Percentiles rank a stretch among this genome's conserved stretches.
Conservation (phyloP, 2,113 vertebrate species). For the Dicentrarchus labrax region DNA sequence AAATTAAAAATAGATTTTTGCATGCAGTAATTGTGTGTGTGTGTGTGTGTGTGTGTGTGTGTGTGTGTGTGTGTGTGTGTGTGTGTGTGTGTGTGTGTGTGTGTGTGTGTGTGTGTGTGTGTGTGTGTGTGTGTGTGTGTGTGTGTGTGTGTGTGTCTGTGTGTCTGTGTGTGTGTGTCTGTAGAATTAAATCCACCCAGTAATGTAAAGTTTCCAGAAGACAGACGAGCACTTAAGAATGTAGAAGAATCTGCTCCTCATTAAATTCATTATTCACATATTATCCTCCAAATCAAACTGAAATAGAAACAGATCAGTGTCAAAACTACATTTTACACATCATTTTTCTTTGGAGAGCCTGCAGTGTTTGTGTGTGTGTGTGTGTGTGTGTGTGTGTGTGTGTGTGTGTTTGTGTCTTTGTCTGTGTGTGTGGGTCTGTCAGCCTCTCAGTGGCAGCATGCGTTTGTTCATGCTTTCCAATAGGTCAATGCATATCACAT, state of each 20-base stretch:
- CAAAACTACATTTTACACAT: conserved; percentile 4
- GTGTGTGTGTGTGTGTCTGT: too few relatives aligned
- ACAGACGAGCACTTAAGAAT: conserved; percentile 33
- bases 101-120: not conserved
- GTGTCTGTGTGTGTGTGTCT: too few relatives aligned
- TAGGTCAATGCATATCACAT: conserved; percentile 60
- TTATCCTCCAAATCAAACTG: not conserved
- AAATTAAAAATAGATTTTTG: conserved; percentile 81
- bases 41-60: not conserved
- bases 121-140: not conserved
- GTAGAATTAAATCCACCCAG: conserved; percentile 16
- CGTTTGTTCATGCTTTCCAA: conserved; percentile 29
- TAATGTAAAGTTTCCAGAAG: conserved; percentile 31
- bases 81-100: not conserved
- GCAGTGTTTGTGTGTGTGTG: not conserved
- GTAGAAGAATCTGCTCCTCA: conserved; percentile 8
- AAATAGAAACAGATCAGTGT: not conserved
- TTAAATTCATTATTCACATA: conserved; percentile 3
- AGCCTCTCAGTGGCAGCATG: conserved; percentile 6
- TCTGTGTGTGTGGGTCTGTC: not conserved
- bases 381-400: not conserved
- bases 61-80: too few relatives aligned
- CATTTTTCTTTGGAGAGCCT: not conserved
- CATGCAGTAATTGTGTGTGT: conserved; percentile 42
- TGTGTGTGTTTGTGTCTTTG: not conserved